phyloP scores from a whole-genome alignment of 2,888 invertebrate species.

The Aporophyla lueneburgensis region DNA sequence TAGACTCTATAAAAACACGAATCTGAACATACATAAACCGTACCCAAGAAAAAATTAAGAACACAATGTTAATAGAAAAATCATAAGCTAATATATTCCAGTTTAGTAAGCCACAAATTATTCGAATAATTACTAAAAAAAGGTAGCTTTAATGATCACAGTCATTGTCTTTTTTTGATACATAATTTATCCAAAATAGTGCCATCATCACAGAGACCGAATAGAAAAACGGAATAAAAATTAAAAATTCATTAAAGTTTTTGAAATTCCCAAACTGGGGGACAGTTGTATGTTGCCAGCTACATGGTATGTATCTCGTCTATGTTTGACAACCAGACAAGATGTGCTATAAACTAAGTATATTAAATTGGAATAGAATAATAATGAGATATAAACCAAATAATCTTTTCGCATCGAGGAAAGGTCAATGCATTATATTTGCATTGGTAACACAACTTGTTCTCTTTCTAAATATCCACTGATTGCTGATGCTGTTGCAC shows the following conservation, averaged over 20 bases:
- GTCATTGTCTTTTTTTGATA: neutral
- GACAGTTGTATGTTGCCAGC: neutral
- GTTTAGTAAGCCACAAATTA: neutral
- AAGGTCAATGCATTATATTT: slow-evolving; percentile 5
- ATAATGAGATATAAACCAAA: neutral
- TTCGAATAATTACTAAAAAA: neutral
- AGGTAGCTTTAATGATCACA: neutral
- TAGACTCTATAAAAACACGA: neutral
- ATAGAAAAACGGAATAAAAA: neutral
- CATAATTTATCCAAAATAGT: neutral
- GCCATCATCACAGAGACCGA: neutral
- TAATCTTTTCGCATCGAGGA: neutral
- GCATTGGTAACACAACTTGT: no score
- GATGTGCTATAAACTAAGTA: neutral
- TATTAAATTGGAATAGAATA: neutral
- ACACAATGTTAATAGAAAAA: no score
- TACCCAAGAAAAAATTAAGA: neutral
- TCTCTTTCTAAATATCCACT: neutral
- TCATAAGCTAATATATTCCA: neutral
- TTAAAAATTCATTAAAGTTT: no score
- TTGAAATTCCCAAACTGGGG: neutral
- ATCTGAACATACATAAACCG: neutral
- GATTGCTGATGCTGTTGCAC: no score
- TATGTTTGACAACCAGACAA: neutral
- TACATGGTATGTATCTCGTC: neutral